Evolutionary conservation across 1,140 invertebrate genomes (phyloP), one percentile per base, ranked within the genome.

Genomic region (Orius laevigatus): DNA sequence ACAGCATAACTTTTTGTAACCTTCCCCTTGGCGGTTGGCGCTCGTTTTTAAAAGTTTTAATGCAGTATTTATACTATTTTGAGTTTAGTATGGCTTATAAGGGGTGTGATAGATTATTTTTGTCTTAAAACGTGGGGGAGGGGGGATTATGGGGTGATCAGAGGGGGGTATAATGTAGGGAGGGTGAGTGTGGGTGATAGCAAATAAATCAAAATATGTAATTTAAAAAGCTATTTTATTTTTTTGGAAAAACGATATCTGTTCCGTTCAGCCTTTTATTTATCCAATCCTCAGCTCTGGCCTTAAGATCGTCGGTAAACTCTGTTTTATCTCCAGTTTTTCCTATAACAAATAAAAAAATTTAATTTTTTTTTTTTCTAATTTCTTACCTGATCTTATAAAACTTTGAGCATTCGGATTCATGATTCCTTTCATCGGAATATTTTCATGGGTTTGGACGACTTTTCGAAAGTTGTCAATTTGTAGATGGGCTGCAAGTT

Each of bases 401-500:
- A 60, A 59, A 3, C 42, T 48, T 41, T 59, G 49, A 34, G 58
- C 59, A 6, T 45, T 45, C 11, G 43, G 18, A 45, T 45, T 45
- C n/a, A 32, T 16, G 12, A 45, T 31, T 10, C 16, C 52, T 36
- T 33, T 53, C 46, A 6, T 32, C 12, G 46, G 16, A 50, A 14
- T 43, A 51, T 36, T 42, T 18, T 19, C 34, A 11, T 45, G 39
- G 31, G 54, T 35, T 48, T 53, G 43, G 3, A 56, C 55, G 25
- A 42, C 46, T 34, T 51, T 45, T 38, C 52, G 25, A 44, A 56
- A 56, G 34, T 55, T 60, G 39, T 54, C 53, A 20, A 73, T 70
- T 38, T 63, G 48, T 52, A 84, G 67, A 57, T 84, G 75, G 20
- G 76, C 60, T 6, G 65, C 63, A 2, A 84, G 62, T 33, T 63